Evolutionary conservation across 2,113 vertebrate genomes (phyloP), one percentile per base, ranked within the genome.

Genomic region (Chrysemys picta): DNA sequence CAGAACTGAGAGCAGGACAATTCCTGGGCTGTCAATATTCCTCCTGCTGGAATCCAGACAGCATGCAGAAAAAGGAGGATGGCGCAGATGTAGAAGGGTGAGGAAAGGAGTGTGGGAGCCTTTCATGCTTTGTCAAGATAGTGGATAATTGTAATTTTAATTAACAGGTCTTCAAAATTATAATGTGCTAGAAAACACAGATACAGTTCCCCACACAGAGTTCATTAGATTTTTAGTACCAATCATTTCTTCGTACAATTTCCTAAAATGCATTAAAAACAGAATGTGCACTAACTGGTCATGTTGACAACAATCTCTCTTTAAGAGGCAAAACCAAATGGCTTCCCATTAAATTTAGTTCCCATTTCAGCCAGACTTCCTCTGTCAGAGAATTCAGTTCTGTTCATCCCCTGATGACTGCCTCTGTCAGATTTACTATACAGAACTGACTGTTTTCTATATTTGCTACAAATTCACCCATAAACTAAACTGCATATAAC

Each of bases 231-330:
- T 78, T 69, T 88, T 69, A 69, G n/a, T 88, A 49, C 19, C 88
- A 69, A 42, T 5, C 56, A 53, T 47, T 3, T 38, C 1, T 53
- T 0, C 22, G 27, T 59, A n/a, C 4, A 42, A 25, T 72, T 82
- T 59, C 56, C 52, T 93, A 82, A 78, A 85, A 85, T 13, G 19
- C 16, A 53, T 53, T 53, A 53, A 17, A 49, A 53, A 53, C 6
- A 19, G 52, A 53, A 53, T 53, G 19, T 53, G 10, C 56, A 56
- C 4, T 31, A 79, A 79, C 2, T 57, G 14, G 4, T 69, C 38
- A 17, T 16, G 4, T 49, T 38, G 21, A 72, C 50, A 72, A 1
- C 25, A 69, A 52, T 12, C 56, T 90, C 21, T 85, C 47, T 38
- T 80, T 80, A 87, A 83, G 10, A 31, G 76, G 17, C 19, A 69